phyloP scores from a whole-genome alignment of 1,140 invertebrate genomes.

The Drosophila bipectinata region DNA sequence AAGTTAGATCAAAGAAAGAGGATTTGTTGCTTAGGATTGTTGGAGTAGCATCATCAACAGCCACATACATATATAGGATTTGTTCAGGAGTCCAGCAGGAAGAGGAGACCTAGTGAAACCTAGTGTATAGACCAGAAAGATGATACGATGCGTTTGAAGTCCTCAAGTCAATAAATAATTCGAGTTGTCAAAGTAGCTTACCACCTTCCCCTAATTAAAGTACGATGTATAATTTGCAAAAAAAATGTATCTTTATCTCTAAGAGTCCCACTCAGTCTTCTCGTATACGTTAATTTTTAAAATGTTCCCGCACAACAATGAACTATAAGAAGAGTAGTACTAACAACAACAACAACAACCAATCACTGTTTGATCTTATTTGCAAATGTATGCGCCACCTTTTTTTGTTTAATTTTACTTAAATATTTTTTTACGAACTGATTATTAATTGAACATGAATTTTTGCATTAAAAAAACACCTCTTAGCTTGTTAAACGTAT shows the following conservation, averaged over 20 bases:
- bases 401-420: slow-evolving; percentile 34
- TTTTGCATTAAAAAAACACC: slow-evolving; percentile 29
- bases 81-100: slow-evolving; percentile 2
- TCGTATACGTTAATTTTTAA: slow-evolving; percentile 47
- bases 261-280: slow-evolving; percentile 43
- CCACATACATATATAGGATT: slow-evolving; percentile 49
- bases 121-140: slow-evolving; percentile 12
- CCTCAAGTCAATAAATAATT: slow-evolving; percentile 31
- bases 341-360: slow-evolving; percentile 33
- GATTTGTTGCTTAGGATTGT: neutral
- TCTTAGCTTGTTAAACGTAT: slow-evolving; percentile 40
- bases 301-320: slow-evolving; percentile 42
- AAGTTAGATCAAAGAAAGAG: slow-evolving; percentile 21
- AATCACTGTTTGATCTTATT: slow-evolving; percentile 42
- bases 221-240: slow-evolving; percentile 28
- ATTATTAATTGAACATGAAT: slow-evolving; percentile 43
- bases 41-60: slow-evolving; percentile 41
- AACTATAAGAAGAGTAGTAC: too few species aligned
- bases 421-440: slow-evolving; percentile 42
- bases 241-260: slow-evolving; percentile 18
- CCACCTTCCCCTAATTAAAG: neutral
- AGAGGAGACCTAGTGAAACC: slow-evolving; percentile 7
- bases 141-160: slow-evolving; percentile 1
- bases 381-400: slow-evolving; percentile 11
- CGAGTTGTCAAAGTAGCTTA: slow-evolving; percentile 36